Evolutionary conservation across 2,888 invertebrate species (phyloP), one percentile per base, ranked within the genome.

Genomic region (Ectemnius continuus): DNA sequence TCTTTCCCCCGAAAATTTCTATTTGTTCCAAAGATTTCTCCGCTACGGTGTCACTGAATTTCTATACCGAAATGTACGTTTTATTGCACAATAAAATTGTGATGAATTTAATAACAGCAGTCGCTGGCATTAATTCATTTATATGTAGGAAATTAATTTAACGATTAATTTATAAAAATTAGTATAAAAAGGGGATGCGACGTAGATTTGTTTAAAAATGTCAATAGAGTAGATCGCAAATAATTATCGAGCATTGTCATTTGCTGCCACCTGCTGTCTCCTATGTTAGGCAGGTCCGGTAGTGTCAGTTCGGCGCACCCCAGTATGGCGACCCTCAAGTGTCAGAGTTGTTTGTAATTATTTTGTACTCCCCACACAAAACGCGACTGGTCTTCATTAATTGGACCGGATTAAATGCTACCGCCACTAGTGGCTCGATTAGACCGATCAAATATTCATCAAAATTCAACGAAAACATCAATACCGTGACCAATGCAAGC

Each of bases 51-150:
- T 75, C 78, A 65, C 80, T 76, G 65, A 72, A 75, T 75, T 70
- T 83, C 73, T 80, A 58, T 76, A 76, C 78, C 62, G 76, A 70
- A 79, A 75, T 82, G 82, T 82, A 82, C 74, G 73, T 79, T 81
- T 83, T 75, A 75, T 73, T 81, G 82, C 82, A 82, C 82, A 82
- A 83, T 83, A 83, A 82, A 82, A 82, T 79, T 83, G 83, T 83
- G 76, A 83, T 79, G 61, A 79, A 81, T 75, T 60, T 59, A 75
- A 36, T 36, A 36, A 36, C 36, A 36, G 36, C 36, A 36, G 11
- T 11, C 36, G 11, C 36, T 36, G 36, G 36, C 11, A 36, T 36
- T 23, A 3, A 23, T 23, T 23, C 23, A 23, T 23, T 23, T 23
- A 23, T 23, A 3, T 23, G 3, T 2, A 23, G 23, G 3, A 23